Percentiles rank a stretch among this genome's conserved stretches.
phyloP scores from a whole-genome alignment of 2,888 invertebrate genomes.

The Esperia sulphurella region DNA sequence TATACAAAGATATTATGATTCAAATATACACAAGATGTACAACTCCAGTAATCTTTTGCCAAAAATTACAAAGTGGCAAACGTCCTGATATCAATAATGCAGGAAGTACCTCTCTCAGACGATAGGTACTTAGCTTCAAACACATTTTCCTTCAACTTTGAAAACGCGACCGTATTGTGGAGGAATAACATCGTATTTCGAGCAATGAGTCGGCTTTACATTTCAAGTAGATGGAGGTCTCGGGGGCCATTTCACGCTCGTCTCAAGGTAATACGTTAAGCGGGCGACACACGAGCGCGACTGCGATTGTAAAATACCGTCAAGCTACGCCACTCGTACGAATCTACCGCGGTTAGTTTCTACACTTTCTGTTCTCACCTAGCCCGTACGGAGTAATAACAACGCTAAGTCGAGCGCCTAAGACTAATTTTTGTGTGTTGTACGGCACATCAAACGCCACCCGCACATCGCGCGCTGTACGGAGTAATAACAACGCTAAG shows the following conservation, averaged over 20 bases:
- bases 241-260: slow-evolving; percentile 26
- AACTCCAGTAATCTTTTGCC: neutral
- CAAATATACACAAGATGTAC: no score
- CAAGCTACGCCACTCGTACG: no score
- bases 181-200: slow-evolving; percentile 3
- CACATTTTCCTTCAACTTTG: neutral
- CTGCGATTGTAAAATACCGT: no score
- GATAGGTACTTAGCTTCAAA: slow-evolving; percentile 26
- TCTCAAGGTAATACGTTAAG: slow-evolving; percentile 20
- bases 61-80: slow-evolving; percentile 30
- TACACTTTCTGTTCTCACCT: no score
- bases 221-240: slow-evolving; percentile 28
- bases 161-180: slow-evolving; percentile 10
- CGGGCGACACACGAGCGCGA: slow-evolving; percentile 8
- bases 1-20: no score
- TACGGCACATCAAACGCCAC: no score
- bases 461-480: no score
- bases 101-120: slow-evolving; percentile 29
- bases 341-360: no score
- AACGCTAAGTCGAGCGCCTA: no score
- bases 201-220: slow-evolving; percentile 17
- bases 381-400: no score
- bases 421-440: no score
- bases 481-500: no score
- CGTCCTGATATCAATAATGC: slow-evolving; percentile 38